These are phyloP conservation scores for Rutpela maculata DNA, from an alignment of 2,888 invertebrate species.

Conservation along the genomic window DNA sequence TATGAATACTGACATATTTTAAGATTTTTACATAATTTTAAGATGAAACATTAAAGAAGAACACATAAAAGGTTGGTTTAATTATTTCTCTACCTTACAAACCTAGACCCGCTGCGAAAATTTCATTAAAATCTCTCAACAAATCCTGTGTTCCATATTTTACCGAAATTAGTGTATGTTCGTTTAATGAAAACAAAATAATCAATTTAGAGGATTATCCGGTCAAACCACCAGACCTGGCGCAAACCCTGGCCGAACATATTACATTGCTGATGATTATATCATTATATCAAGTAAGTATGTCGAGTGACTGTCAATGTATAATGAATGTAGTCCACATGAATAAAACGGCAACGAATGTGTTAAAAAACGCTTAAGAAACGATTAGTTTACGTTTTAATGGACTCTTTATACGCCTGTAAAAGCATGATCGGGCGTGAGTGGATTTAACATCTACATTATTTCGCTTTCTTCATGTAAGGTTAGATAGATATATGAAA, in stretches of 20 bases:
- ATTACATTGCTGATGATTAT: not conserved
- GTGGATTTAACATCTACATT: conserved; percentile 27
- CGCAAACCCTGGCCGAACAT: not conserved
- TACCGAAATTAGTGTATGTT: not conserved
- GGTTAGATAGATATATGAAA: not conserved
- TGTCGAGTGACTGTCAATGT: not conserved
- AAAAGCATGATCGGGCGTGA: conserved; percentile 13
- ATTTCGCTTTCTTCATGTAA: not conserved
- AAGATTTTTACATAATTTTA: no score
- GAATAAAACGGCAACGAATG: not conserved
- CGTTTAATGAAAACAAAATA: conserved; percentile 2
- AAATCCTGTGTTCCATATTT: not conserved
- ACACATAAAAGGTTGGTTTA: not conserved
- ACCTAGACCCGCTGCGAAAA: not conserved
- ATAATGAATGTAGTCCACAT: not conserved
- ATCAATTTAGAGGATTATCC: not conserved
- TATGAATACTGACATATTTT: no score
- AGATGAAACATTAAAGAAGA: no score
- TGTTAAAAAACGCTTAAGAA: conserved; percentile 25
- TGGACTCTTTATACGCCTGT: conserved; percentile 1
- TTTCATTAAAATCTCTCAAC: not conserved
- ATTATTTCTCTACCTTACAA: not conserved
- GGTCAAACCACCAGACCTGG: not conserved
- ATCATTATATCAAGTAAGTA: no score
- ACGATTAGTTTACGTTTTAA: conserved; percentile 19